Percentiles rank a stretch among this genome's conserved stretches.
Evolutionary conservation across 2,113 vertebrate species (phyloP).

Genomic region (Physeter macrocephalus): DNA sequence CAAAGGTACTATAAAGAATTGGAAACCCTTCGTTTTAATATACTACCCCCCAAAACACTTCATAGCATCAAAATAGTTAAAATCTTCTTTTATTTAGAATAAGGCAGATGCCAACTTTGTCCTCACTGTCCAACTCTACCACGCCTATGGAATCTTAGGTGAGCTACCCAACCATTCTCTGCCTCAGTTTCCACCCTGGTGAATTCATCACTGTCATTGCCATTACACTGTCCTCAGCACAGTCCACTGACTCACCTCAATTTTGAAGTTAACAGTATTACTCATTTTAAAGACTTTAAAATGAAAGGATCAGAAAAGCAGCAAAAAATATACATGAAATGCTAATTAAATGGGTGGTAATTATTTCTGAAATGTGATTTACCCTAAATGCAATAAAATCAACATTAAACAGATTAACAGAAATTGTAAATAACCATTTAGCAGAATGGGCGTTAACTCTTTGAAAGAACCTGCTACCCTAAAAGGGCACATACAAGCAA

Average conservation of each 20-base stretch:
- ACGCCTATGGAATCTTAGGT: accelerated
- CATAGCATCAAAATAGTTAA: background rate
- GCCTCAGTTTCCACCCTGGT: background rate
- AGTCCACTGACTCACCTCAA: background rate
- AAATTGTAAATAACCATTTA: background rate
- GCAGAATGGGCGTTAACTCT: background rate
- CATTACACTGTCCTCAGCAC: background rate
- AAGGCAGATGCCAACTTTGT: background rate
- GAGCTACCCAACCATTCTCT: too few species aligned
- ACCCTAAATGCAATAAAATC: background rate
- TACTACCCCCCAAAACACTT: background rate
- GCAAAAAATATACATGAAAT: background rate
- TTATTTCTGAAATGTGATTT: background rate
- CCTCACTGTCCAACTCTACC: background rate
- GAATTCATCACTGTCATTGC: background rate
- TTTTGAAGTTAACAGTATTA: background rate
- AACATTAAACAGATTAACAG: background rate
- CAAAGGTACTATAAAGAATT: background rate
- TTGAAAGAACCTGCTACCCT: background rate
- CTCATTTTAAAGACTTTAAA: background rate
- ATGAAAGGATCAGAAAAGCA: background rate
- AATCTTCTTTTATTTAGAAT: background rate
- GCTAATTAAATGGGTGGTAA: background rate
- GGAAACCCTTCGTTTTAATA: background rate
- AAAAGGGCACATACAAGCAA: background rate